These are phyloP conservation scores for Acronicta psi DNA, from an alignment of 2,888 invertebrate genomes.

Conservation along the genomic window DNA sequence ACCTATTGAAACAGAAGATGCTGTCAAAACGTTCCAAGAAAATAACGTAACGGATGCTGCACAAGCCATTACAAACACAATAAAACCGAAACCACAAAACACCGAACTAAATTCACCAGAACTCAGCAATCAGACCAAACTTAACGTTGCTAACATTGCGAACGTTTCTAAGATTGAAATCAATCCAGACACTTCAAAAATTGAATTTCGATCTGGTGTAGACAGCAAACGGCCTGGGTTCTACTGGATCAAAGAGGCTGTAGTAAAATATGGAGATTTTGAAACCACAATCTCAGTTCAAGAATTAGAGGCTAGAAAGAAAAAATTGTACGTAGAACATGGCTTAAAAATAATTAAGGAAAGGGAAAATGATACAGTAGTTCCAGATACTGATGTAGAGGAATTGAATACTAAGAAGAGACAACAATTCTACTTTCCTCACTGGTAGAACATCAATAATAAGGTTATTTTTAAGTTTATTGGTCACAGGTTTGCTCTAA, in stretches of 20 bases:
- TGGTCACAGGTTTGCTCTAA: no score
- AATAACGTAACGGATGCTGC: background rate
- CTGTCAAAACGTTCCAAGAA: background rate
- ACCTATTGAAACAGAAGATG: constrained; percentile 1
- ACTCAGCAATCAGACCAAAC: background rate
- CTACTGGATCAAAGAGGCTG: background rate
- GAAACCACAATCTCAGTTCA: background rate
- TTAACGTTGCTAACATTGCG: background rate
- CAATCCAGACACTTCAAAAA: background rate
- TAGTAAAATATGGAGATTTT: background rate
- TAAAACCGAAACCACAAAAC: background rate
- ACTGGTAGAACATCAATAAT: no score
- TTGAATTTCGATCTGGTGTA: no score
- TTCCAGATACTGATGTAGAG: background rate
- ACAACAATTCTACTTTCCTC: no score
- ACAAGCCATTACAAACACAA: background rate
- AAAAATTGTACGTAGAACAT: background rate
- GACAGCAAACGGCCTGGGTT: background rate
- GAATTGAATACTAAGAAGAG: background rate
- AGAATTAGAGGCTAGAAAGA: background rate
- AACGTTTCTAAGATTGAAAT: no score
- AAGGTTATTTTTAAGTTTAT: no score
- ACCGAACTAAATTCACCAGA: constrained; percentile 11
- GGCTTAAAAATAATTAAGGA: background rate
- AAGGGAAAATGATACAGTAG: background rate